Evolutionary conservation across 2,113 vertebrate genomes (phyloP), one percentile per base, ranked within the genome.

Genomic region (Prionailurus viverrinus): DNA sequence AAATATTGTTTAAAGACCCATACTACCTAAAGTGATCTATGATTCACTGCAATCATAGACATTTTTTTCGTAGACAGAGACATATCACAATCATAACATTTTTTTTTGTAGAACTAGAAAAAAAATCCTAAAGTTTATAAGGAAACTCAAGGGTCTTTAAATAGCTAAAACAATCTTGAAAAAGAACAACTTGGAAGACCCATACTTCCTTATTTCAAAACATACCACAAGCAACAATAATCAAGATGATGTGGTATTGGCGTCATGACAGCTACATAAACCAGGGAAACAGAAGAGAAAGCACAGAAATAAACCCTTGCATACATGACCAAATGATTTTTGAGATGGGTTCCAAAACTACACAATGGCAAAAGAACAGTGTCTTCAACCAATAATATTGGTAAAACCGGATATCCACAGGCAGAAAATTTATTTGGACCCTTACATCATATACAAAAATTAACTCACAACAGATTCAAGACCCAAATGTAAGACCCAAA

Each of bases 131-230:
- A 73, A 86, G 73, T 84, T 89, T 16, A 51, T 76, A 51, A 78
- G 41, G 33, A 71, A 16, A 19, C 15, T 39, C 25, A 85, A 90
- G 29, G 4, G n/a, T 63, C 51, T n/a, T 21, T 84, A 36, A 80
- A n/a, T 45, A 94, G 55, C 23, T 31, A 31, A 73, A 90, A 45
- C 8, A 73, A 41, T 86, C 41, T 81, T 41, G 41, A 48, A 91
- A 96, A 80, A n/a, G 31, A 84, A 27, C 19, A 65, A 85, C 80
- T 31, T 84, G 55, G 45, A 55, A 53, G 21, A n/a, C 9, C 65
- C 51, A 73, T 23, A 55, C 13, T 79, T 91, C 36, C 69, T n/a
- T 31, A 85, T 83, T 93, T 93, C 33, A 89, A 96, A 83, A 45
- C 4, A 83, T 61, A 74, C 4, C 36, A 48, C 14, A 96, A 65